Evolutionary conservation across 1,140 invertebrate genomes (phyloP).

Genomic region (Parasteatoda tepidariorum): DNA sequence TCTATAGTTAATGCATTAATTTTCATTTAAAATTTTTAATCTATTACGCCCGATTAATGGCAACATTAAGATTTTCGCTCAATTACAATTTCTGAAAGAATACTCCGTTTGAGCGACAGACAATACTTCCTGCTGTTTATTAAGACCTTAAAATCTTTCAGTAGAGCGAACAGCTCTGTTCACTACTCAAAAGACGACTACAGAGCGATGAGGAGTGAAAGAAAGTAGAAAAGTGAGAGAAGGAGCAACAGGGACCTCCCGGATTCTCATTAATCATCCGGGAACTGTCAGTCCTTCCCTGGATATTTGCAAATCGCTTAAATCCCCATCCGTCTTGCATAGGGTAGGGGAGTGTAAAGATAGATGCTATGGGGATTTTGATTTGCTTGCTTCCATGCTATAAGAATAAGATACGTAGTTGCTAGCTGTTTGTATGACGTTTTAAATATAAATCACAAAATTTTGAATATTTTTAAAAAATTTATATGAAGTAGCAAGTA

Average conservation of each 20-base stretch:
- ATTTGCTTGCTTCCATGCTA: background rate
- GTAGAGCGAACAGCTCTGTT: constrained; percentile 23
- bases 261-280: constrained; percentile 57
- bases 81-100: too few species aligned
- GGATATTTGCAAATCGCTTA: constrained; percentile 57
- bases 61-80: too few species aligned
- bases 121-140: too few species aligned
- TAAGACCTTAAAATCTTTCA: too few species aligned
- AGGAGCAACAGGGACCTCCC: constrained; percentile 49
- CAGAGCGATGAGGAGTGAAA: constrained; percentile 9
- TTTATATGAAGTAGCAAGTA: too few species aligned
- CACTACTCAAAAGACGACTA: constrained; percentile 11
- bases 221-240: constrained; percentile 21
- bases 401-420: background rate
- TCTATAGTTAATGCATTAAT: too few species aligned
- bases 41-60: too few species aligned
- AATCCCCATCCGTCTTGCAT: constrained; percentile 55
- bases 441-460: background rate
- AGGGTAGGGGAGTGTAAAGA: background rate
- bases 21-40: too few species aligned
- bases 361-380: constrained; percentile 5
- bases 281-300: constrained; percentile 43
- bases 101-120: too few species aligned
- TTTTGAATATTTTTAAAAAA: background rate
- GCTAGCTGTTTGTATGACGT: background rate